phyloP scores from a whole-genome alignment of 1,140 invertebrate species.

The Leptinotarsa undecemlineata region DNA sequence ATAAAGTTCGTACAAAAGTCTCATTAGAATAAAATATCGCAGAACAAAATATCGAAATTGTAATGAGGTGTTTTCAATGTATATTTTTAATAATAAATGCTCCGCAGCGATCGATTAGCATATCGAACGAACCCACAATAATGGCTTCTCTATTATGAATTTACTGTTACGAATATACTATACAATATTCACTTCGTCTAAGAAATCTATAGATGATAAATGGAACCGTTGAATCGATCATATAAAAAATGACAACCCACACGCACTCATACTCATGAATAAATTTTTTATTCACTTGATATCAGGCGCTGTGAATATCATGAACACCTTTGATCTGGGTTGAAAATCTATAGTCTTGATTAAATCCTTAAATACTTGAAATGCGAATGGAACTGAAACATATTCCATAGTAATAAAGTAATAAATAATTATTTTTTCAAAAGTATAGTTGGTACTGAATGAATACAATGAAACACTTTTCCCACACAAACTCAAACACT shows the following conservation, averaged over 20 bases:
- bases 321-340: too few species aligned
- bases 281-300: background rate
- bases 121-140: background rate
- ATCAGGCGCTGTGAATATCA: too few species aligned
- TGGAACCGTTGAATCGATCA: background rate
- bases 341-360: too few species aligned
- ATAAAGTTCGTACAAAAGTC: constrained; percentile 1
- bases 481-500: too few species aligned
- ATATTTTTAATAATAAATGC: background rate
- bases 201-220: background rate
- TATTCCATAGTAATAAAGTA: too few species aligned
- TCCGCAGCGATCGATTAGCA: background rate
- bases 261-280: background rate
- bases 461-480: too few species aligned
- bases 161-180: background rate
- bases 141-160: background rate
- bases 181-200: background rate
- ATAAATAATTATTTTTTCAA: too few species aligned
- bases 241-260: background rate
- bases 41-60: background rate
- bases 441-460: too few species aligned
- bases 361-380: too few species aligned
- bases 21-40: constrained; percentile 16
- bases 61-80: constrained; percentile 1
- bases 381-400: too few species aligned